Conservation (phyloP, 2,113 vertebrate genomes). For the Misgurnus anguillicaudatus region DNA sequence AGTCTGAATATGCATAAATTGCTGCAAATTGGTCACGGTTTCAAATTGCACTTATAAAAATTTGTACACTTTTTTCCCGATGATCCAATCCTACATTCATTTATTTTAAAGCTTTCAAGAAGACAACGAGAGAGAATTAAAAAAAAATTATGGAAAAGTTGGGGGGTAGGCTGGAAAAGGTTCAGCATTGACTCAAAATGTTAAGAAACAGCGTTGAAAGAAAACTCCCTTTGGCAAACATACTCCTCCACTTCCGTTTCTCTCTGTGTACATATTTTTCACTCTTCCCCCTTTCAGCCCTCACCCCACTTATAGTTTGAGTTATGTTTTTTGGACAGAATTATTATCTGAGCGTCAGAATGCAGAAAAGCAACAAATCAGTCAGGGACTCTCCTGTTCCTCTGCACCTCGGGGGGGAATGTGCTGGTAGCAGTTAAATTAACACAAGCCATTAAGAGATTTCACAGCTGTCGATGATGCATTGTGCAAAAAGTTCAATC, state of each 20-base stretch:
- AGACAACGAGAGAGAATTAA: no score
- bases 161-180: not conserved
- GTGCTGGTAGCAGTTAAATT: conserved; percentile 40
- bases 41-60: not conserved
- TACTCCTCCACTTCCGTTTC: conserved; percentile 36
- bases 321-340: conserved; percentile 38
- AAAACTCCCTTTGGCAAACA: conserved; percentile 37
- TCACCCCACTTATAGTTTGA: conserved; percentile 31
- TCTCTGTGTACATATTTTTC: conserved; percentile 27
- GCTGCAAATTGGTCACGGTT: no score
- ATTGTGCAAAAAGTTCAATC: conserved; percentile 39
- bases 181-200: conserved; percentile 8
- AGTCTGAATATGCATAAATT: no score
- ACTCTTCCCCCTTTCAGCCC: conserved; percentile 24
- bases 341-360: conserved; percentile 40
- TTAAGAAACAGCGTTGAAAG: conserved; percentile 36
- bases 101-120: no score
- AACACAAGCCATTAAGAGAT: conserved; percentile 35
- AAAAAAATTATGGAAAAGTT: not conserved
- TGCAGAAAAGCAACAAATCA: conserved; percentile 43
- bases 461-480: conserved; percentile 40
- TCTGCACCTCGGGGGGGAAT: conserved; percentile 18
- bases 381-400: conserved; percentile 31
- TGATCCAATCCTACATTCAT: no score
- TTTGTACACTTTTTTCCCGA: not conserved